Evolutionary conservation across 2,888 invertebrate species (phyloP), one percentile per base, ranked within the genome.

Genomic region (Macropis europaea): DNA sequence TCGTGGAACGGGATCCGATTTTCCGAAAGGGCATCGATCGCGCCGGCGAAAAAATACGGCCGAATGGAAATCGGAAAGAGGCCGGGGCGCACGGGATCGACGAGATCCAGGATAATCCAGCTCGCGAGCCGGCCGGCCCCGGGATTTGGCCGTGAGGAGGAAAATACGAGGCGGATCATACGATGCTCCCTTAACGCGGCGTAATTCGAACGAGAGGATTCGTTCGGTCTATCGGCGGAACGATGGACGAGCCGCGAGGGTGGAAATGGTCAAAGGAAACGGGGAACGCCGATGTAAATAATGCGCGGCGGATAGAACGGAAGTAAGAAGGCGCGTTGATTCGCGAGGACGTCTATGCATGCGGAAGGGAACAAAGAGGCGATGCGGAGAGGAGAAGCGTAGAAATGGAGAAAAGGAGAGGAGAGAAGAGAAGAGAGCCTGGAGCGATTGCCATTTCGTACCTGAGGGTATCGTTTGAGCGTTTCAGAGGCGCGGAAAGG

Each of bases 391-490:
- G 28, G 28, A 48, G 40, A 13, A 19, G 32, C 11, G 22, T 1
- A 19, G 24, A 40, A 11, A 15, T 6, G 17, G 7, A 24, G 24
- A 15, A n/a, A 13, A 30, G 26, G 5, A 48, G 13, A n/a, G n/a
- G 19, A 42, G 22, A 28, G n/a, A 32, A 32, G 50, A 50, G 26
- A 5, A 22, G 48, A 53, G 43, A 42, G 47, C 53, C 60, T 36
- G n/a, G 48, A 69, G 72, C 73, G 71, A 70, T 72, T 69, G 69
- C 69, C 69, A 67, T 67, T 67, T 69, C 57, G 69, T 69, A 69
- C 68, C 68, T 67, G 36, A 54, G 70, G 60, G 70, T 61, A 70
- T 70, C 70, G 70, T 60, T 11, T 24, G 70, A 70, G 70, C 61
- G 70, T 71, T 53, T 48, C 48, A 56, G 69, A 52, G 47, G 52